Evolutionary conservation across 2,888 invertebrate genomes (phyloP), one percentile per base, ranked within the genome.

Genomic region (Prenolepis imparis): DNA sequence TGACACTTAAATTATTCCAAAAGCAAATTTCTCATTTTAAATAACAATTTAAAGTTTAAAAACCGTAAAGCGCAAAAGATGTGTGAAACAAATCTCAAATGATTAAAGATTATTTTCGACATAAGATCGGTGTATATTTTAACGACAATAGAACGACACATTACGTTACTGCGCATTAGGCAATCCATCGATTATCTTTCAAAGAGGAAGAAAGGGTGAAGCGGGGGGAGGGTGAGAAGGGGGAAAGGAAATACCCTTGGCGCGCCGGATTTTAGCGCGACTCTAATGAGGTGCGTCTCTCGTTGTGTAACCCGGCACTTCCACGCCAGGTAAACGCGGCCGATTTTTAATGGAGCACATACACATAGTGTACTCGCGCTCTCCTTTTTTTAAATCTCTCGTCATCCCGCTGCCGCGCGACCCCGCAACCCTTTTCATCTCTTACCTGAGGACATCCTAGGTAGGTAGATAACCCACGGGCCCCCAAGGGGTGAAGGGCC

Each of bases 201-300:
- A 52, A 52, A 52, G 18, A n/a, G 15, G 44, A 12, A n/a, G 63
- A 32, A 68, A 64, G 82, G 67, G 63, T 57, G 61, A 68, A 21
- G 77, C 66, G 61, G 70, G 63, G 66, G 68, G 66, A 3, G 48
- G 18, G 48, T 1, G 1, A 18, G 66, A 64, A 12, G 80, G 52
- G 63, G 78, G 66, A 66, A 66, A 59, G 44, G 61, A 24, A 59
- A 82, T 82, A 63, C 77, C 84, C 84, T 64, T 73, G 84, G 72
- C 73, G 86, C 81, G 67, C 86, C 82, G 88, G 88, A 90, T 91
- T 91, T 91, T 91, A 90, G 91, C 93, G 92, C 92, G 90, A 72
- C 91, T 91, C 93, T 94, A 94, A 94, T 93, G 94, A 94, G 94
- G 92, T 91, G 89, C 91, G 90, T 77, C 84, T 67, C 64, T 64